Percentiles rank a stretch among this genome's conserved stretches.
Evolutionary conservation across 1,140 invertebrate species (phyloP).

Genomic region (Neuroterus valhalla): DNA sequence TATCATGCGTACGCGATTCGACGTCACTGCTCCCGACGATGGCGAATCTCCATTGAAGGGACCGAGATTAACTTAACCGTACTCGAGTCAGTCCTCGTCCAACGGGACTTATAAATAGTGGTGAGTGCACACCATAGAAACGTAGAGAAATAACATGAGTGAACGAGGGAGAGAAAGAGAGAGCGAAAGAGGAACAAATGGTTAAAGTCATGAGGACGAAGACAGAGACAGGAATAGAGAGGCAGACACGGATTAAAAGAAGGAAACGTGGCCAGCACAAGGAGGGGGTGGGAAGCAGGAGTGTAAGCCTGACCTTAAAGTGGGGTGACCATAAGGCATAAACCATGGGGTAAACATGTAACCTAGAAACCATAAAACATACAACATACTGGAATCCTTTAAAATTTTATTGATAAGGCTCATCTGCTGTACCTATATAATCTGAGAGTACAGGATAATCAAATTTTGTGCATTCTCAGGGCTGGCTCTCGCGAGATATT

Average conservation of each 20-base stretch:
- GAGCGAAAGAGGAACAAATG: conserved; percentile 35
- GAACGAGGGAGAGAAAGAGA: conserved; percentile 36
- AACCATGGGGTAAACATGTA: conserved; percentile 14
- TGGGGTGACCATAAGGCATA: conserved; percentile 5
- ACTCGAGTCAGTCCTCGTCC: conserved; percentile 31
- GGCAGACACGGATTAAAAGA: conserved; percentile 18
- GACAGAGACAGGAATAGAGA: conserved; percentile 37
- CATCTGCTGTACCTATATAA: background rate
- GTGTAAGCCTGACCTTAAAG: conserved; percentile 29
- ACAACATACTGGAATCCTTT: background rate
- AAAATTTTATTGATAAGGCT: background rate
- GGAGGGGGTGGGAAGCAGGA: conserved; percentile 33
- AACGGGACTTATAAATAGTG: conserved; percentile 54
- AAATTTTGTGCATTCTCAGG: too few relatives aligned
- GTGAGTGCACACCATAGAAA: conserved; percentile 52
- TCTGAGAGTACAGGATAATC: too few relatives aligned
- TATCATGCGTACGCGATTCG: conserved; percentile 8
- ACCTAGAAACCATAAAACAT: conserved; percentile 11
- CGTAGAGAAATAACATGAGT: conserved; percentile 32
- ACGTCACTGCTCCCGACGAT: background rate
- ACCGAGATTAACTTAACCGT: conserved; percentile 13
- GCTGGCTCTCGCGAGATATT: too few relatives aligned
- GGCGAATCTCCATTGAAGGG: conserved; percentile 12
- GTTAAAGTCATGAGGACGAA: conserved; percentile 30
- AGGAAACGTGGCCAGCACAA: conserved; percentile 27